phyloP scores from a whole-genome alignment of 2,113 vertebrate genomes.

The Esox niger region DNA sequence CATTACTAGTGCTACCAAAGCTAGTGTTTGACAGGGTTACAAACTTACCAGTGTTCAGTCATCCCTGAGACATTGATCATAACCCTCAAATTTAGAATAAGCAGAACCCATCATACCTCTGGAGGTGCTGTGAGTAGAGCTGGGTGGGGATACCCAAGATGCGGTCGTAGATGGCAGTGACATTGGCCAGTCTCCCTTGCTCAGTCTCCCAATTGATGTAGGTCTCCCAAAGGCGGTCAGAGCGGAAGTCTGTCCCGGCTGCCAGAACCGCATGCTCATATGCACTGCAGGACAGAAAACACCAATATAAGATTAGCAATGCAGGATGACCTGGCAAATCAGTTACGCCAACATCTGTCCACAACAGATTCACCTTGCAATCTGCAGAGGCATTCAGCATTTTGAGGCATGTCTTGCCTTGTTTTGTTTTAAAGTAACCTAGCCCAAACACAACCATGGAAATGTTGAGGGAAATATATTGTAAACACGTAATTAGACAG shows the following conservation, averaged over 20 bases:
- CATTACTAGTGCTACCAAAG: constrained; percentile 2
- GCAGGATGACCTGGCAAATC: neutral
- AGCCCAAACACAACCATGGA: too few species aligned
- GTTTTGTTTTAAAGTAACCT: too few species aligned
- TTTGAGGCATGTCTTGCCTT: too few species aligned
- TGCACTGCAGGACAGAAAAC: constrained; percentile 68
- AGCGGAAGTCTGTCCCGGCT: constrained; percentile 96
- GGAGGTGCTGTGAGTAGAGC: constrained; percentile 94
- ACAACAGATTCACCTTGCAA: too few species aligned
- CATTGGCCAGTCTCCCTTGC: constrained; percentile 84
- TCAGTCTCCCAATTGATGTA: constrained; percentile 95
- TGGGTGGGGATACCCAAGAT: constrained; percentile 95
- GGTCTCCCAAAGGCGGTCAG: constrained; percentile 96
- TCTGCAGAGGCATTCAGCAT: too few species aligned
- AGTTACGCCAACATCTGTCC: too few species aligned
- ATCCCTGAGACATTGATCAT: too few species aligned
- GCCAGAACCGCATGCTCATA: constrained; percentile 94
- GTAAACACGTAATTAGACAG: too few species aligned
- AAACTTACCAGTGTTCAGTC: neutral
- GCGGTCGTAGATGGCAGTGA: constrained; percentile 91
- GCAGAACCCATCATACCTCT: constrained; percentile 77
- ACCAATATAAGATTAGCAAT: neutral
- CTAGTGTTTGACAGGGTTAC: neutral
- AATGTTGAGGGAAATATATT: too few species aligned
- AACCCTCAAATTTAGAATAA: neutral